Evolutionary conservation across 1,140 invertebrate genomes (phyloP), one percentile per base, ranked within the genome.

Genomic region (Lepeophtheirus salmonis): DNA sequence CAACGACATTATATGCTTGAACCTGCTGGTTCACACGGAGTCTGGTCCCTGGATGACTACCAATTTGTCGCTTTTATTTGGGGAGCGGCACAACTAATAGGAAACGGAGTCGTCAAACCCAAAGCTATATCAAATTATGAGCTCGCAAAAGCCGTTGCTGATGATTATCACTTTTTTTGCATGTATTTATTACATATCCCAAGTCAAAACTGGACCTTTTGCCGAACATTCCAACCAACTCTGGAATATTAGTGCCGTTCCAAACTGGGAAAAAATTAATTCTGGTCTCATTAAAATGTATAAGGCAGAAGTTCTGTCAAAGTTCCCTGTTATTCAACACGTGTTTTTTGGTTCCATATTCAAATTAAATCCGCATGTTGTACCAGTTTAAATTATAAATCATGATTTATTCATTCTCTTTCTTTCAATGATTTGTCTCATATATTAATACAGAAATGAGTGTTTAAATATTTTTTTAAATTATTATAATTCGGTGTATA

Each of bases 61-160:
- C 96, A 99, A 70, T 99, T 98, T 75, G 78, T 97, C 26, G 92
- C 96, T 20, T 99, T 98, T 67, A 85, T 98, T 67, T 99, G 90
- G 89, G 95, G 96, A 17, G 97, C 91, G 73, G 82, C 94, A 52
- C 96, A 99, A 70, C 75, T 98, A 3, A 78, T 94, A 61, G 83
- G 86, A 62, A 82, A 91, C 71, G 79, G 79, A 52, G 77, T 79
- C 63, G 81, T 97, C 66, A 81, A 85, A 65, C 91, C 94, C 1
- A 78, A 80, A 62, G 82, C 83, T 59, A 96, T 97, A 72, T 87
- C 16, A n/a, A n/a, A n/a, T n/a, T n/a, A n/a, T n/a, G n/a, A n/a
- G n/a, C n/a, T n/a, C n/a, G 79, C 88, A 56, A 78, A 84, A 61
- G 73, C 77, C 61, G 83, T 80, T 70, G 74, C 79, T 57, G 77